These are phyloP conservation scores for Cyprinodon tularosa DNA, from an alignment of 2,113 vertebrate genomes.

Conservation along the genomic window DNA sequence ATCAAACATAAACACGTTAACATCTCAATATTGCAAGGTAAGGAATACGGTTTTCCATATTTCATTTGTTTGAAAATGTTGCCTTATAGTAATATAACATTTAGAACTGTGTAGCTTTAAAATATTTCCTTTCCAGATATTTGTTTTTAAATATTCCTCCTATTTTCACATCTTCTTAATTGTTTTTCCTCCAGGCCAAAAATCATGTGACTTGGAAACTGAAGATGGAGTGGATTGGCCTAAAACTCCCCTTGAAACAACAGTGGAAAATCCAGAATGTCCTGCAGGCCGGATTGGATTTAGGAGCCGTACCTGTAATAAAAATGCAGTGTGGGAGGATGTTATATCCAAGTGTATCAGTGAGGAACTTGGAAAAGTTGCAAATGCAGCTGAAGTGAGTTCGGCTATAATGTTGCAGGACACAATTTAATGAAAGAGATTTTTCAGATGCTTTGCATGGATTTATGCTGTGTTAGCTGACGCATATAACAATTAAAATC, in stretches of 20 bases:
- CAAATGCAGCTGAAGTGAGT: constrained; percentile 58
- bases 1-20: accelerated
- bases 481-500: too few relatives aligned
- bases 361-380: constrained; percentile 28
- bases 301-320: constrained; percentile 56
- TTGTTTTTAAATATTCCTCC: too few relatives aligned
- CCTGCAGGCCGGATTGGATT: constrained; percentile 22
- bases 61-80: too few relatives aligned
- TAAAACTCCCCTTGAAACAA: constrained; percentile 43
- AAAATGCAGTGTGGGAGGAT: too few relatives aligned
- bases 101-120: too few relatives aligned
- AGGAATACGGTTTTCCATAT: neutral
- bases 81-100: too few relatives aligned
- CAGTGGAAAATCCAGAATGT: constrained; percentile 46
- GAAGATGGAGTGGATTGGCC: constrained; percentile 30
- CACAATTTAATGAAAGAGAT: too few relatives aligned
- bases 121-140: too few relatives aligned
- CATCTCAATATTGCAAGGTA: constrained; percentile 69
- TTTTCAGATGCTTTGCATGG: too few relatives aligned
- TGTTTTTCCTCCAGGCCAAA: neutral
- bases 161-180: neutral
- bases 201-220: too few relatives aligned
- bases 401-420: neutral
- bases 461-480: too few relatives aligned
- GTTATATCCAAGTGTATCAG: constrained; percentile 49